Conservation (phyloP, 2,797 vertebrate species). For the Philypnodon macrostomus region DNA sequence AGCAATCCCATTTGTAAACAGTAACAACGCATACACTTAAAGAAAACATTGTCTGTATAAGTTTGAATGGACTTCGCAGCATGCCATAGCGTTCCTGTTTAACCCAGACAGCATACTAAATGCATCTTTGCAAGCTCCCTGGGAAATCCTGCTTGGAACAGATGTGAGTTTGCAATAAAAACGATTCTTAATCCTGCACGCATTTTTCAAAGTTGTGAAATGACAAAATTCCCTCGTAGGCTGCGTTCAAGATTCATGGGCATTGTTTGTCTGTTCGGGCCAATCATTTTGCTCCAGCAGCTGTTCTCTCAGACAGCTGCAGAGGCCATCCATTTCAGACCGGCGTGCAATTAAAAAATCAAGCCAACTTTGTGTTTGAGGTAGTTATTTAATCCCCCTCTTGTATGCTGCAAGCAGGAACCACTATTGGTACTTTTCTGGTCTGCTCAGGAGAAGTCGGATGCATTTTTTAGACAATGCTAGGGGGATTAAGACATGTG, state of each 20-base stretch:
- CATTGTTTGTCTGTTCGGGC: slow-evolving; percentile 50
- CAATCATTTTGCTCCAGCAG: slow-evolving; percentile 73
- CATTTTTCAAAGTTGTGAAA: slow-evolving; percentile 69
- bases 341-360: slow-evolving; percentile 75
- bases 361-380: slow-evolving; percentile 78
- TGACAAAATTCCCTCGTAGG: slow-evolving; percentile 62
- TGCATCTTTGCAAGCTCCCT: slow-evolving; percentile 52
- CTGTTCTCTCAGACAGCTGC: slow-evolving; percentile 81
- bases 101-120: slow-evolving; percentile 49
- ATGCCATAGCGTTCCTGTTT: slow-evolving; percentile 39
- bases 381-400: slow-evolving; percentile 75
- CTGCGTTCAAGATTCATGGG: slow-evolving; percentile 60
- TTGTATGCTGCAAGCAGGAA: no score
- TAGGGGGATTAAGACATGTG: no score
- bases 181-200: slow-evolving; percentile 57
- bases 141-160: slow-evolving; percentile 59
- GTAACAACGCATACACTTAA: no score
- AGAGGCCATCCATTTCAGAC: slow-evolving; percentile 62
- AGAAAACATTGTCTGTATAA: slow-evolving; percentile 37
- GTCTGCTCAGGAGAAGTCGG: no score
- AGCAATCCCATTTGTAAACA: no score
- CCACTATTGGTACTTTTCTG: no score
- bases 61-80: no score
- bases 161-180: slow-evolving; percentile 68
- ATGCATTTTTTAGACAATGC: no score